Conservation (phyloP, 2,113 vertebrate genomes). For the Passerina amoena region DNA sequence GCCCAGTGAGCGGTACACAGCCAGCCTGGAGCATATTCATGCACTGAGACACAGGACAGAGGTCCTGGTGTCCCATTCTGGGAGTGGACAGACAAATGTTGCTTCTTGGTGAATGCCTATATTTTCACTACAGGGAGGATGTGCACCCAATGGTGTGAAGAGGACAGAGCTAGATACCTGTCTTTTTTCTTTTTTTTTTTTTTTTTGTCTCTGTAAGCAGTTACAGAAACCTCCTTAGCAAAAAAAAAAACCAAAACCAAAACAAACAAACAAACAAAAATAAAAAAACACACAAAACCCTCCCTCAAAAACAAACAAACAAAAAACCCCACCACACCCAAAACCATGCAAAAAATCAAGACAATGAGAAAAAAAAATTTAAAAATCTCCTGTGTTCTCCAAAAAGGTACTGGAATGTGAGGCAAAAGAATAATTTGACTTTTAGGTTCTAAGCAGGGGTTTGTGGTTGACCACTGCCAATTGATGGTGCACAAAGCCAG, state of each 20-base stretch:
- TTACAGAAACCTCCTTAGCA: not conserved
- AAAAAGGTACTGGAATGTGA: not conserved
- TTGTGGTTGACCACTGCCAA: slow-evolving; percentile 1
- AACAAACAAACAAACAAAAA: not conserved
- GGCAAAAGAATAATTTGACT: not conserved
- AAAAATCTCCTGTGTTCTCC: not conserved
- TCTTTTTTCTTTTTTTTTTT: not conserved
- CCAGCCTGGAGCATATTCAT: not conserved
- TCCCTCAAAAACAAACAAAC: no score
- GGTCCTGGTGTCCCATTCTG: not conserved
- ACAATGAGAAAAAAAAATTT: not conserved
- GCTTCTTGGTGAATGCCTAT: not conserved
- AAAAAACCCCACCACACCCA: no score
- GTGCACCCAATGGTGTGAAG: not conserved
- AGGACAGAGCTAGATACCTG: not conserved
- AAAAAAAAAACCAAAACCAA: not conserved
- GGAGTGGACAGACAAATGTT: not conserved
- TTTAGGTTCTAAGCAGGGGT: not conserved
- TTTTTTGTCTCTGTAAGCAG: not conserved
- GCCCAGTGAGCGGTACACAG: not conserved
- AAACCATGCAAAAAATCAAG: not conserved
- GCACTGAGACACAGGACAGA: not conserved
- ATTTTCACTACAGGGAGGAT: not conserved
- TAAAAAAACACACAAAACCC: no score
- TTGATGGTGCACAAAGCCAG: not conserved